Conservation (phyloP, 2,113 vertebrate species). For the Xerus inauris region DNA sequence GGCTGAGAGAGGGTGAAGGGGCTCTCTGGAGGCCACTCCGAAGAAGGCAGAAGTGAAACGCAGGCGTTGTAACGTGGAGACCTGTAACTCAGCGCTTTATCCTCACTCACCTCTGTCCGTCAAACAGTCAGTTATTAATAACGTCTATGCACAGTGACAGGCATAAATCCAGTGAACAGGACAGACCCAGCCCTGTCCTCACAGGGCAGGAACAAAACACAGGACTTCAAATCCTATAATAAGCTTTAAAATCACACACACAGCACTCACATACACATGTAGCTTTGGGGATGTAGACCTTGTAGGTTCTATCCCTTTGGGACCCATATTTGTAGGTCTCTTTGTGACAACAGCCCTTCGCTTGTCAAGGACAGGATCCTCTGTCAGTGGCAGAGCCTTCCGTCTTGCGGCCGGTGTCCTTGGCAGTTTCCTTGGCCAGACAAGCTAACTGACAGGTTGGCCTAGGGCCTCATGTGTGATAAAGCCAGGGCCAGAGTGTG, state of each 20-base stretch:
- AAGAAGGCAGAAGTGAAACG: not conserved
- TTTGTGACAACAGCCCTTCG: constrained; percentile 44
- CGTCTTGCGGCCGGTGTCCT: not conserved
- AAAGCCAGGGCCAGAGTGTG: not conserved
- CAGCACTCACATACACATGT: not conserved
- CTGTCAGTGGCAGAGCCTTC: not conserved
- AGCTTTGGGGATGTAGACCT: not conserved
- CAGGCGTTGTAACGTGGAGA: not conserved
- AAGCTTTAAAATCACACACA: not conserved
- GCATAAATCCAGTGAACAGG: not conserved
- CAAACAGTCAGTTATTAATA: not conserved
- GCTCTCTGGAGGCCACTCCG: not conserved
- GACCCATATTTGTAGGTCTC: not conserved
- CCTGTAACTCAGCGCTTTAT: not conserved
- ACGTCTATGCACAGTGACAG: not conserved
- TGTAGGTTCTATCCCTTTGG: not conserved
- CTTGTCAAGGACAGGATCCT: constrained; percentile 7
- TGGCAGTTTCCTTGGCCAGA: constrained; percentile 22
- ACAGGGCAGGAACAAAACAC: not conserved
- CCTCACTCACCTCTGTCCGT: not conserved
- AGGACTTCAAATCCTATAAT: not conserved
- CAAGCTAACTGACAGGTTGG: not conserved
- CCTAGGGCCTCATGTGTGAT: accelerated
- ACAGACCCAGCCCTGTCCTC: not conserved
- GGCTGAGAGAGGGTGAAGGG: not conserved